These are phyloP conservation scores for Nymphalis io DNA, from an alignment of 1,140 invertebrate genomes.

Conservation along the genomic window DNA sequence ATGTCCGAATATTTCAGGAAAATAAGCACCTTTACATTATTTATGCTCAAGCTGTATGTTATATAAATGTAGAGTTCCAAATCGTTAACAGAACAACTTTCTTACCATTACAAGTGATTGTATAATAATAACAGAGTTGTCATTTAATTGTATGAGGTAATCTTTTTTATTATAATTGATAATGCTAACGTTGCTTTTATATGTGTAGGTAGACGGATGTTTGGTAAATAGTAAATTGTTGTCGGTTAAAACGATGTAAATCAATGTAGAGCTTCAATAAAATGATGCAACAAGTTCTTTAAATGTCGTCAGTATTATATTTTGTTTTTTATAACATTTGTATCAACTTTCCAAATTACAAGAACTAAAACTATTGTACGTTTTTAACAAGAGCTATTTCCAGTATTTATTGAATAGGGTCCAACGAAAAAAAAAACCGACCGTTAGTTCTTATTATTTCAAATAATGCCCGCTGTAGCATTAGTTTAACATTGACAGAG, in stretches of 20 bases:
- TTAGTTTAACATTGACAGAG: neutral
- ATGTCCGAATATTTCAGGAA: too few relatives aligned
- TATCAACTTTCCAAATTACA: neutral
- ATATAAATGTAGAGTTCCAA: too few relatives aligned
- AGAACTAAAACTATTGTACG: neutral
- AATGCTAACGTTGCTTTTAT: neutral
- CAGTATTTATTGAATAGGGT: neutral
- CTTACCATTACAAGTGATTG: too few relatives aligned
- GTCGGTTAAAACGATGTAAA: constrained; percentile 11
- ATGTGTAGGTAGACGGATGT: neutral
- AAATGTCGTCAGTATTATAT: constrained; percentile 10
- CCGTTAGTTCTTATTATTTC: constrained; percentile 8
- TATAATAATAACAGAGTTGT: neutral
- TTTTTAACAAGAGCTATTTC: neutral
- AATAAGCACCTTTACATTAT: too few relatives aligned
- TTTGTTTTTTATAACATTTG: neutral
- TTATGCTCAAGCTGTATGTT: too few relatives aligned
- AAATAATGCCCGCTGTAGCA: constrained; percentile 12
- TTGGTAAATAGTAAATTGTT: constrained; percentile 6
- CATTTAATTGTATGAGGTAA: neutral
- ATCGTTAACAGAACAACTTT: too few relatives aligned
- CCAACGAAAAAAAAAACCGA: neutral
- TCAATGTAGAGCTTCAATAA: neutral
- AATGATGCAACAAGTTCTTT: constrained; percentile 24
- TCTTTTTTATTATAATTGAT: neutral